These are phyloP conservation scores for Pangasianodon gigas DNA, from an alignment of 2,113 vertebrate species.

Conservation along the genomic window DNA sequence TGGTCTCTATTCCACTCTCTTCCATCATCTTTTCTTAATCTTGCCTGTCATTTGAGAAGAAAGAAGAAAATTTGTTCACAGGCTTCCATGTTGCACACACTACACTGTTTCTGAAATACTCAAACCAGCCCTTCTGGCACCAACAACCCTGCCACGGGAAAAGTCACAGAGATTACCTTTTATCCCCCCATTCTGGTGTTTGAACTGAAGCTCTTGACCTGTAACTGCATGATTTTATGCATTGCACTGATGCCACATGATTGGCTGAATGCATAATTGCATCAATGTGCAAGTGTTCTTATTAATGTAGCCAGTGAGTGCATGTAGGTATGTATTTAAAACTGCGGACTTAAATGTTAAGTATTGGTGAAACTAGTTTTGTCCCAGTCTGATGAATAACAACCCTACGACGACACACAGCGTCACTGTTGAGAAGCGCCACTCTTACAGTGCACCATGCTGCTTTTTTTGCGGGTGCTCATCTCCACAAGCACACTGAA, in stretches of 20 bases:
- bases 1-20: conserved; percentile 94
- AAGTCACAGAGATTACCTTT: not conserved
- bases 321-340: not conserved
- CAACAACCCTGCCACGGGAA: not conserved
- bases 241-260: not conserved
- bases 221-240: not conserved
- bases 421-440: not conserved
- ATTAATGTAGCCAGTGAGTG: not conserved
- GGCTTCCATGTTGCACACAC: not conserved
- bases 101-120: not conserved
- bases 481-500: not conserved
- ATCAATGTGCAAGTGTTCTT: not conserved
- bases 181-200: not conserved
- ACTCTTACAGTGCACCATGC: not conserved
- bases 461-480: not conserved
- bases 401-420: not conserved
- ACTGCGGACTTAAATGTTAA: too few relatives aligned
- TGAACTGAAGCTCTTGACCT: not conserved
- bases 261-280: not conserved
- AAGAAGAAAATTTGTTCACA: not conserved
- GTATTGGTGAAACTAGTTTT: not conserved
- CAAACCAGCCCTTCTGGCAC: not conserved
- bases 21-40: conserved; percentile 89
- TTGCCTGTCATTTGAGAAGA: conserved; percentile 41
- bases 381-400: not conserved